These are phyloP conservation scores for Papilio elwesi DNA, from an alignment of 2,888 invertebrate genomes.

Conservation along the genomic window DNA sequence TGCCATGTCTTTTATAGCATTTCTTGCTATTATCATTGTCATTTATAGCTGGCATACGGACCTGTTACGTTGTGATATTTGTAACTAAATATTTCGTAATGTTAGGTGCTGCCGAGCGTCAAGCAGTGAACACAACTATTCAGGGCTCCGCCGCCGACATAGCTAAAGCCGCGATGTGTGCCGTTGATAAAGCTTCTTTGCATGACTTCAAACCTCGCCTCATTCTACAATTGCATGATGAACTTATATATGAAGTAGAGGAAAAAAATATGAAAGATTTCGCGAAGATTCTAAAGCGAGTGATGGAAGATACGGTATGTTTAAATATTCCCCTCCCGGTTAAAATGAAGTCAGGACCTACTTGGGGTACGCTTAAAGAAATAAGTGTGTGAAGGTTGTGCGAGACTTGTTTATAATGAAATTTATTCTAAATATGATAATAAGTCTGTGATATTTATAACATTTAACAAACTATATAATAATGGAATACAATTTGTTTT, in stretches of 20 bases:
- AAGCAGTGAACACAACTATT: constrained; percentile 97
- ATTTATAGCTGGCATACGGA: too few species aligned
- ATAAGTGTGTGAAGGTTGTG: constrained; percentile 39
- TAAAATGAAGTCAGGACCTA: constrained; percentile 91
- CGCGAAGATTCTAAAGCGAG: constrained; percentile 86
- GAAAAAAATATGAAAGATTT: constrained; percentile 82
- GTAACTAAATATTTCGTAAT: constrained; percentile 8
- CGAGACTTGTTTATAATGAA: constrained; percentile 1
- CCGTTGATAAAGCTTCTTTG: constrained; percentile 84
- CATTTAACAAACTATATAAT: neutral
- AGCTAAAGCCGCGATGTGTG: constrained; percentile 94
- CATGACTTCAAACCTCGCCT: constrained; percentile 83
- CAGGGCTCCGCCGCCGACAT: constrained; percentile 99
- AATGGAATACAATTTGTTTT: constrained; percentile 15
- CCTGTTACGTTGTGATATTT: neutral
- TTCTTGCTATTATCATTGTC: too few species aligned
- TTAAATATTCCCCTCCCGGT: constrained; percentile 93
- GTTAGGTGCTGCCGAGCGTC: constrained; percentile 94
- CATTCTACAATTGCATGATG: constrained; percentile 97
- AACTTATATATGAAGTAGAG: constrained; percentile 95
- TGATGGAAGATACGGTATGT: constrained; percentile 91
- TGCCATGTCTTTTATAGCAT: too few species aligned
- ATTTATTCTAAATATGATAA: neutral
- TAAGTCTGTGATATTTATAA: constrained; percentile 34
- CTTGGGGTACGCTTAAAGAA: constrained; percentile 88